Percentiles rank a stretch among this genome's conserved stretches.
phyloP scores from a whole-genome alignment of 2,113 vertebrate genomes.

The Podarcis cretensis region DNA sequence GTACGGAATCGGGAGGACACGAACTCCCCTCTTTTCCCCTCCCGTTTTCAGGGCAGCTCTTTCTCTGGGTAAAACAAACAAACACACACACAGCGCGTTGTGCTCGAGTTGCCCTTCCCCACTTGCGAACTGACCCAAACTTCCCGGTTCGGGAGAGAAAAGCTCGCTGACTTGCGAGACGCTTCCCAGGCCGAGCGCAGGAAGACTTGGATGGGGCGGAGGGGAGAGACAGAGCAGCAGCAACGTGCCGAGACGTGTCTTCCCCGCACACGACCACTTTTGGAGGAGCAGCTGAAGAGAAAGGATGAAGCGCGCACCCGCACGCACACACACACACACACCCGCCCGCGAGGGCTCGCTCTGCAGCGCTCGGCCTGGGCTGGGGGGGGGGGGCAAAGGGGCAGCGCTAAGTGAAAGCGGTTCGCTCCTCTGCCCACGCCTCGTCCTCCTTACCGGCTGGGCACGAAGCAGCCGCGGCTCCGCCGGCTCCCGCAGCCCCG shows the following conservation, averaged over 20 bases:
- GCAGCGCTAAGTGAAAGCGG: neutral
- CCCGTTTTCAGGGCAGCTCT: neutral
- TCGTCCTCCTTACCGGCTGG: slow-evolving; percentile 84
- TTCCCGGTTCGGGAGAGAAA: neutral
- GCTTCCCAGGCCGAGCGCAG: neutral
- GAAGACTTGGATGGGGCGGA: neutral
- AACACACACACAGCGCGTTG: accelerated
- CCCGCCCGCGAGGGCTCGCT: neutral
- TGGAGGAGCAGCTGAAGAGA: too few species aligned
- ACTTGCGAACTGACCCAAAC: neutral
- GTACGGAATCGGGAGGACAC: neutral
- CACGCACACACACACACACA: too few species aligned
- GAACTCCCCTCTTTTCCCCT: neutral
- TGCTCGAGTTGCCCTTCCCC: neutral
- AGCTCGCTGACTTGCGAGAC: neutral
- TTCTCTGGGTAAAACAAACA: too few species aligned
- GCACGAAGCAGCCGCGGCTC: slow-evolving; percentile 72
- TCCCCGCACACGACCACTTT: neutral
- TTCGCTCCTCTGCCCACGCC: neutral
- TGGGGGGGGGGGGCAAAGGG: neutral
- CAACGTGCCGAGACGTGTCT: neutral
- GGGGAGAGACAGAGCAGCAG: too few species aligned
- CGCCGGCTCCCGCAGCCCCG: slow-evolving; percentile 2
- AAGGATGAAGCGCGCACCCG: neutral
- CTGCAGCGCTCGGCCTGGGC: neutral